Evolutionary conservation across 2,888 invertebrate species (phyloP).

Genomic region (Tortrix viridana): DNA sequence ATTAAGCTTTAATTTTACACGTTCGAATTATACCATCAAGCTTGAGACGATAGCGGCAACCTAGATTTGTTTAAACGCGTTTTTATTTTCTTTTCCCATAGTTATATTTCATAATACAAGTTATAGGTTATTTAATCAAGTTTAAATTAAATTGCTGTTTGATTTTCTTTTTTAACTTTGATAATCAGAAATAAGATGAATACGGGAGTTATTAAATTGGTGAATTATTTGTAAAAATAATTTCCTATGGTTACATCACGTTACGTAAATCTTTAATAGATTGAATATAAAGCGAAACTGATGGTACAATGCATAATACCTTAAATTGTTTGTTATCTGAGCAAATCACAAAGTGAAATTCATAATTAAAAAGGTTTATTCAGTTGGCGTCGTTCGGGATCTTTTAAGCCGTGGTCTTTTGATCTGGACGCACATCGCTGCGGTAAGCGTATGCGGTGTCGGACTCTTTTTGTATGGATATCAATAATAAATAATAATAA

Average conservation of each 20-base stretch:
- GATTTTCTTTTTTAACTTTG: neutral
- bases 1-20: slow-evolving; percentile 51
- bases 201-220: slow-evolving; percentile 24
- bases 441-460: too few species aligned
- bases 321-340: too few species aligned
- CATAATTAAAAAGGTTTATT: too few species aligned
- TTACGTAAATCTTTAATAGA: slow-evolving; percentile 12
- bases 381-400: too few species aligned
- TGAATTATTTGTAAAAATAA: slow-evolving; percentile 15
- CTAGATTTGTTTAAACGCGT: neutral
- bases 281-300: slow-evolving; percentile 2
- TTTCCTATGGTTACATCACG: slow-evolving; percentile 22
- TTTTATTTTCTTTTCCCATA: neutral
- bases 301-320: too few species aligned
- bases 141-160: neutral
- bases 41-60: neutral
- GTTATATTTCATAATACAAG: slow-evolving; percentile 1
- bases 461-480: too few species aligned
- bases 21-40: slow-evolving; percentile 36
- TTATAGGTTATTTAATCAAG: neutral
- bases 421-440: too few species aligned
- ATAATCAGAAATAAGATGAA: neutral
- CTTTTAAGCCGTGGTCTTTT: too few species aligned
- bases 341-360: too few species aligned
- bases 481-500: too few species aligned